Base-by-base conservation (phyloP, 2,888 invertebrate species). In the Ennomos erosarius region DNA sequence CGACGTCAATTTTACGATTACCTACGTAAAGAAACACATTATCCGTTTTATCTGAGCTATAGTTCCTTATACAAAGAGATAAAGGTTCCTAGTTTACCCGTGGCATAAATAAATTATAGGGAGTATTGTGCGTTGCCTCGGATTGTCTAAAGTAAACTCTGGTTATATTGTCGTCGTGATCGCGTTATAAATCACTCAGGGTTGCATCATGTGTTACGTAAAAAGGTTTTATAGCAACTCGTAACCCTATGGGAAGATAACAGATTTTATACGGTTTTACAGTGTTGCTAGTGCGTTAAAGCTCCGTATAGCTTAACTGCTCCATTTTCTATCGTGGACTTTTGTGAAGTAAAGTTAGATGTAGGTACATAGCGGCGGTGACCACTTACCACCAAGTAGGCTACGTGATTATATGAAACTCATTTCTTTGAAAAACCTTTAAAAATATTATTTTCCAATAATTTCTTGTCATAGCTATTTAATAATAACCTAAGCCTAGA, bases 51-150 rank as follows among this genome's bases (percentile, higher is more conserved):
- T 89, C 87, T 82, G 79, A 82, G 81, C 85, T 85, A 80, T 86
- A 88, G 82, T 74, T 78, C 63, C 71, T 79, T 80, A 76, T 82
- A 88, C 87, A 89, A 88, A 86, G 84, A 87, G 85, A 90, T 91
- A 91, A 90, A 90, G 83, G 82, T 78, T 76, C 74, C 78, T 76
- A 81, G 84, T 88, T 85, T 84, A 82, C 81, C 75, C 79, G 81
- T 79, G 69, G 79, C 85, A 85, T 90, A 89, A 88, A 92, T 91
- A 90, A 88, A 90, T 90, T 89, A 89, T 86, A 76, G 79, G 53
- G 72, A 73, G 78, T 81, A 86, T 87, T 89, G 87, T 87, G 73
- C 67, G 68, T 70, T 75, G 75, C 69, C 76, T 78, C 64, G 78
- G 84, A 81, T 84, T 81, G 87, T 88, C 84, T 85, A 87, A 83